A percentile compares a stretch with the other conserved stretches of the same genome.
phyloP scores from a whole-genome alignment of 2,888 invertebrate species.

The Troglohyphantes excavatus region DNA sequence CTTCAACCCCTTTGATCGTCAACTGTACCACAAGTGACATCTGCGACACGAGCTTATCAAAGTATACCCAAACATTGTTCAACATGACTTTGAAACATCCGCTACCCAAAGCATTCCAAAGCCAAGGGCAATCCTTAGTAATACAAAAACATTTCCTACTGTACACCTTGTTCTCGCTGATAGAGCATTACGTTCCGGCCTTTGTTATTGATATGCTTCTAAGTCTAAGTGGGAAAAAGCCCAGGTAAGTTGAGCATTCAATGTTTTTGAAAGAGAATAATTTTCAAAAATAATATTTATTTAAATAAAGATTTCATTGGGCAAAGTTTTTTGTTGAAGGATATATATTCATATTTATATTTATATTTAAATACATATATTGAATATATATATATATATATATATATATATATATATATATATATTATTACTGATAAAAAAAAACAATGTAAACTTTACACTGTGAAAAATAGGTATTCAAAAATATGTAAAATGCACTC shows the following conservation, averaged over 20 bases:
- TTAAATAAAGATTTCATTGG: too few relatives aligned
- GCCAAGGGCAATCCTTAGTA: conserved; percentile 30
- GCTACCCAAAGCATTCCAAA: conserved; percentile 53
- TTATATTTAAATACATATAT: too few relatives aligned
- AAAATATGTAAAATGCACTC: too few relatives aligned
- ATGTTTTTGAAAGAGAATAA: too few relatives aligned
- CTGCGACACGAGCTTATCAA: not conserved
- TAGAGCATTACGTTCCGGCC: conserved; percentile 67
- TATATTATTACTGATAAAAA: too few relatives aligned
- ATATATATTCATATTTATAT: too few relatives aligned
- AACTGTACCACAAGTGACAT: conserved; percentile 34
- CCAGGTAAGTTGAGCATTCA: conserved; percentile 56
- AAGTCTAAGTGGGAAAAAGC: conserved; percentile 40
- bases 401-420: too few relatives aligned
- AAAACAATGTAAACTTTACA: too few relatives aligned
- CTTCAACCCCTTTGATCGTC: conserved; percentile 31
- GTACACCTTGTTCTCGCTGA: conserved; percentile 20
- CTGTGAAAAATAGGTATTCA: too few relatives aligned
- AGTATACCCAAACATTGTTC: conserved; percentile 6
- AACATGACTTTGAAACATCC: conserved; percentile 34
- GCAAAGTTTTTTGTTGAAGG: too few relatives aligned
- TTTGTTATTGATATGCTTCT: conserved; percentile 46
- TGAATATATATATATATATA: too few relatives aligned
- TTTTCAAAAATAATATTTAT: too few relatives aligned
- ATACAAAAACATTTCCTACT: conserved; percentile 32